Evolutionary conservation across 2,113 vertebrate species (phyloP), one percentile per base, ranked within the genome.

Genomic region (Montifringilla adamsi): DNA sequence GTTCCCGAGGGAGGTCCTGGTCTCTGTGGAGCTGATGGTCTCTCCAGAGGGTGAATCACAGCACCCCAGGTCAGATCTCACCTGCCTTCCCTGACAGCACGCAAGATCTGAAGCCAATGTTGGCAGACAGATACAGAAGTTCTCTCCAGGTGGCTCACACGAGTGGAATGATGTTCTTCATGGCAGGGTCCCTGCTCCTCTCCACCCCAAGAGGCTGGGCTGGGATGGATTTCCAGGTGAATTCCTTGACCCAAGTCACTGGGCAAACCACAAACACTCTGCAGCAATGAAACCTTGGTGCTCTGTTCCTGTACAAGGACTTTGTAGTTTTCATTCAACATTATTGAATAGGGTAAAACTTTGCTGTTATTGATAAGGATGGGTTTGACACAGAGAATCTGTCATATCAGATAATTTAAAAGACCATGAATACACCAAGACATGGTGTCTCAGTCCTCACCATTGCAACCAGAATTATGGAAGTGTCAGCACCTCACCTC

Each of bases 41-140:
- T 55, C 78, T 79, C 15, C 72, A 58, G 33, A 56, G 41, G 78
- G n/a, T 52, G 26, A 11, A 63, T 27, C 64, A 46, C 66, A 89
- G 49, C 66, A 43, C 6, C 44, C 31, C 39, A 17, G 62, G 9
- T 20, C 1, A 1, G 24, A 69, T 8, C 68, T 55, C 60, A 26
- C 53, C 31, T 46, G 14, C 37, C 18, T 52, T 19, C 70, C 28
- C n/a, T 58, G 78, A 19, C 35, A 69, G 24, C 16, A n/a, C 5
- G 0, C 0, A 3, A 46, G 52, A 70, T 13, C 2, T 41, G 26
- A 77, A 18, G 33, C n/a, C 52, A 69, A 1, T 0, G 1, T 0
- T 20, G 37, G 46, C 5, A 73, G 35, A 46, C 8, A 68, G 27
- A 39, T 0, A 4, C 11, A 58, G 41, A 66, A 66, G 28, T 0